Base-by-base conservation (phyloP, 53 echinoderm and acorn worm genomes). In the Actinopyga echinites region DNA sequence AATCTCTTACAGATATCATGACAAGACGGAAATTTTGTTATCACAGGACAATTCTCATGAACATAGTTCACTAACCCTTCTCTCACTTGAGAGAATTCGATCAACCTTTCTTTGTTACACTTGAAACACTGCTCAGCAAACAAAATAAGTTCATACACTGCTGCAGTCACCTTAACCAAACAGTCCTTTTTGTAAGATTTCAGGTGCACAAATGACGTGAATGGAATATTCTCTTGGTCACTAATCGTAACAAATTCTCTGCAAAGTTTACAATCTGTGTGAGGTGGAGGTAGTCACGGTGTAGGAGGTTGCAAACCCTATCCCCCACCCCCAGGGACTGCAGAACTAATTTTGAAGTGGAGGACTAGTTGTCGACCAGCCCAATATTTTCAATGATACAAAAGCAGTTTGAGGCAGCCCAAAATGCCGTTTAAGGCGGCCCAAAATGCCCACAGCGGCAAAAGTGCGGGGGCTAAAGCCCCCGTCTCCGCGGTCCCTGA, bases 121-220 rank as follows among this genome's bases (percentile, higher is more conserved):
- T 66, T 66, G 29, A 66, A 66, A 66, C 36, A 32, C 34, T 66
- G 30, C 32, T 66, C 66, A 33, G 66, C 24, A 66, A 66, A 66
- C 33, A 66, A 66, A 66, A 66, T 8, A 66, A 66, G 34, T 6
- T 66, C 66, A 31, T 66, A 66, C 5, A 66, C 66, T 9, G 66
- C 6, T 66, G 66, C 0, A 34, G 66, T 11, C 24, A 66, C 66
- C 15, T 66, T 32, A 7, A 37, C 37, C 33, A 66, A 37, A 66
- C 33, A 66, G 6, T 37, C 66, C 3, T 65, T 65, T 36, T 65
- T 65, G 36, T 65, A 31, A 34, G 66, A 34, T 20, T 13, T 65
- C 5, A 1, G 36, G 1, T 13, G 20, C 20, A 33, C 34, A 65
- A 65, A 10, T 13, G 36, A 65, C 4, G 19, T 12, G 33, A 30